Base-by-base conservation (phyloP, 2,797 vertebrate genomes). In the Tiaroga cobitis region DNA sequence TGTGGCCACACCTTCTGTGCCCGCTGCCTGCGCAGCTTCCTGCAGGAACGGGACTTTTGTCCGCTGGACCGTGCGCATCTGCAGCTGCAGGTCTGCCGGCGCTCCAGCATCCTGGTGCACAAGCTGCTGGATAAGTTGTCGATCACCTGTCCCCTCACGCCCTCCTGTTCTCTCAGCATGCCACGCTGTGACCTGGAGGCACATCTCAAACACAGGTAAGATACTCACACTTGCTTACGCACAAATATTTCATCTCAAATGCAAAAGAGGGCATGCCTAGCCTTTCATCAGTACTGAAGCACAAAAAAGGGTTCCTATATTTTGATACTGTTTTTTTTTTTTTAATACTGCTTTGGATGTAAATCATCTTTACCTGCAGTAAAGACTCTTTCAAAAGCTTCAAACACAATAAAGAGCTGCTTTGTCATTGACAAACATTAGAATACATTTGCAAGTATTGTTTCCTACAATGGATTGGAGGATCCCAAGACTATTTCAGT, bases 1-100 rank as follows among this genome's bases (percentile, higher is more conserved):
- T 99, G 98, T 65, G 98, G 98, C 80, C 98, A 99, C 94, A 99
- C 98, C 26, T 99, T 99, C 95, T 99, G 98, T 87, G 96, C 96
- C 91, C 97, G 97, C 94, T 99, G 98, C 96, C 96, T 99, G 92
- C 95, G 96, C 72, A 99, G 98, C 94, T 99, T 99, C 93, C 94
- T 99, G 82, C 96, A 98, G 92, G 97, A 98, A 92, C 97, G 97
- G 81, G 98, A 99, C 93, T 99, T 99, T 94, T 99, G 98, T 88
- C 98, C 98, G 0, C 93, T 99, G 93, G 98, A 99, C 93, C 94
- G 98, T 75, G 96, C 97, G 15, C 95, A 96, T 91, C 96, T 99
- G 82, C 97, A 98, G 91, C 96, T 98, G 91, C 97, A 97, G 92
- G 93, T 97, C 43, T 99, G 98, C 92, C 97, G 97, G 92, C 96